These are phyloP conservation scores for Pelodytes ibericus DNA, from an alignment of 2,797 vertebrate genomes.

Conservation along the genomic window DNA sequence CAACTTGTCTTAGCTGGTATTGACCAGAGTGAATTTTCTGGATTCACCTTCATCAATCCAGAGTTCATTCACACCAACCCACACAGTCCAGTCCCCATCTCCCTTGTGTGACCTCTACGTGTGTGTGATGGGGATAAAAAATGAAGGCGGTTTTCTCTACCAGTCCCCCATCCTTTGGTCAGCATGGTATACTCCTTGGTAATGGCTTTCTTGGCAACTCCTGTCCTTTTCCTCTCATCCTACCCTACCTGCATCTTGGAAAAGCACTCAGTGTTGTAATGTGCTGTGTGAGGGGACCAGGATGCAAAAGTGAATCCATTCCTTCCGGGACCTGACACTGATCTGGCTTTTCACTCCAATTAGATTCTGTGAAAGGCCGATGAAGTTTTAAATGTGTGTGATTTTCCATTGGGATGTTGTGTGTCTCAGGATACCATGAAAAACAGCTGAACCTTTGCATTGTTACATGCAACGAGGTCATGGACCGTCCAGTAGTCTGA, in stretches of 20 bases:
- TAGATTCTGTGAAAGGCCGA: slow-evolving; percentile 34
- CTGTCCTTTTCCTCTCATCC: slow-evolving; percentile 46
- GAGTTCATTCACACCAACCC: slow-evolving; percentile 74
- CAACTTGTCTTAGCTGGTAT: slow-evolving; percentile 85
- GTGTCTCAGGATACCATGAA: not conserved
- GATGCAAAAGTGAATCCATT: slow-evolving; percentile 56
- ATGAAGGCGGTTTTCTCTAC: slow-evolving; percentile 23
- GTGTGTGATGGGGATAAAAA: slow-evolving; percentile 8
- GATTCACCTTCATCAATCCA: slow-evolving; percentile 84
- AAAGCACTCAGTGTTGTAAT: slow-evolving; percentile 53
- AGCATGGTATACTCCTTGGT: slow-evolving; percentile 59
- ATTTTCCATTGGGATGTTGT: slow-evolving; percentile 31
- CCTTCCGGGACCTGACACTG: slow-evolving; percentile 46
- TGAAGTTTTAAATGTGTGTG: slow-evolving; percentile 29
- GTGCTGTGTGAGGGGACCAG: slow-evolving; percentile 52
- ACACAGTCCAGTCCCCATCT: slow-evolving; percentile 56
- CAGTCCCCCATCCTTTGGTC: slow-evolving; percentile 56
- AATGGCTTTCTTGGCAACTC: slow-evolving; percentile 54
- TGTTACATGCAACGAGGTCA: slow-evolving; percentile 4
- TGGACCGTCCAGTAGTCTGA: not conserved
- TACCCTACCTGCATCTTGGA: slow-evolving; percentile 50
- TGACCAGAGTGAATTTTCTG: slow-evolving; percentile 86
- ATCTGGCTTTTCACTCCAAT: slow-evolving; percentile 37
- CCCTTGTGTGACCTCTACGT: slow-evolving; percentile 52
- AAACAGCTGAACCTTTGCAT: slow-evolving; percentile 15